Conservation (phyloP, 2,113 vertebrate species). For the Channa argus region DNA sequence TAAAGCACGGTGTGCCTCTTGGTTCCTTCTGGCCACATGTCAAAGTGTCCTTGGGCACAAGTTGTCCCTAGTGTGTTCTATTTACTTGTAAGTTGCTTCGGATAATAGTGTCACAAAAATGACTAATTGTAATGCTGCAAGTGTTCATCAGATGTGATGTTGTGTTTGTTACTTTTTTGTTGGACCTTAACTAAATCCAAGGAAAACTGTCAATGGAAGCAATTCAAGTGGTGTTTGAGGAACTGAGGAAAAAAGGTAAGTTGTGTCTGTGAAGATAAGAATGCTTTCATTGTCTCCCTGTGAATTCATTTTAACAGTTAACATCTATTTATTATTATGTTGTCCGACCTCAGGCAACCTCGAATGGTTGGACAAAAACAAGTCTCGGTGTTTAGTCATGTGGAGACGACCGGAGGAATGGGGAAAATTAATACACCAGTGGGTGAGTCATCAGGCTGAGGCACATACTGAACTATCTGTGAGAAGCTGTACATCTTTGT, state of each 20-base stretch:
- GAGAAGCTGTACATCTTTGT: background rate
- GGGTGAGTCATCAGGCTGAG: slow-evolving; percentile 85
- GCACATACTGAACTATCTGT: background rate
- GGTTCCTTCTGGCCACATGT: too few relatives aligned
- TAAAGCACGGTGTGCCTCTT: too few relatives aligned
- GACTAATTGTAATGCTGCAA: background rate
- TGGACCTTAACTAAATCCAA: slow-evolving; percentile 83
- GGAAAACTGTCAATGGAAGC: slow-evolving; percentile 94
- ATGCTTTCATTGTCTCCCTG: background rate
- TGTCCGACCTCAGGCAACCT: slow-evolving; percentile 88
- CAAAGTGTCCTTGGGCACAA: too few relatives aligned
- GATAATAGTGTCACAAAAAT: too few relatives aligned
- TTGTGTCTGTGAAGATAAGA: background rate
- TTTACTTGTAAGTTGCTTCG: too few relatives aligned
- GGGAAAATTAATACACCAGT: slow-evolving; percentile 97
- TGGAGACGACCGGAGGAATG: slow-evolving; percentile 98
- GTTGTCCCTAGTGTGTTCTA: too few relatives aligned
- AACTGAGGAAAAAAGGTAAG: slow-evolving; percentile 95
- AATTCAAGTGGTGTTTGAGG: slow-evolving; percentile 95
- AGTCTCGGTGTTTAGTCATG: slow-evolving; percentile 96
- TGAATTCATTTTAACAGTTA: background rate
- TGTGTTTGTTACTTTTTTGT: too few relatives aligned
- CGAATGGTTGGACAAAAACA: slow-evolving; percentile 98
- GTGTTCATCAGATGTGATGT: background rate
- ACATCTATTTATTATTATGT: background rate